These are phyloP conservation scores for Cacoxenus indagator DNA, from an alignment of 2,888 invertebrate species.

Conservation along the genomic window DNA sequence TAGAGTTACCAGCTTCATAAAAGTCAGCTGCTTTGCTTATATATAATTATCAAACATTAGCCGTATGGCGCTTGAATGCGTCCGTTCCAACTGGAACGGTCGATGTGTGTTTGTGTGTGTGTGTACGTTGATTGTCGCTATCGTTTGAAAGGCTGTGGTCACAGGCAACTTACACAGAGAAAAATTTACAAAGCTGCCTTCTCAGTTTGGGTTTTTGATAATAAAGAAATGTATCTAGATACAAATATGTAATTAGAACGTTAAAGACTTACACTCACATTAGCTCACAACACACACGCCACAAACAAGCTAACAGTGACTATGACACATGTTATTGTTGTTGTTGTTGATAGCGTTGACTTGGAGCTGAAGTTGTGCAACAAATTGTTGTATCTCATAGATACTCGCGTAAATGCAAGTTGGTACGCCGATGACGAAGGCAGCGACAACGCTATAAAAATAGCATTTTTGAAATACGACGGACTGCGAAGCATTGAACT, in stretches of 20 bases:
- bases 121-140: too few species aligned
- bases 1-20: background rate
- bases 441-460: background rate
- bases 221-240: background rate
- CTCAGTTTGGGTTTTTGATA: background rate
- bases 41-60: conserved; percentile 61
- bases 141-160: too few species aligned
- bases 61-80: conserved; percentile 58
- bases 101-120: conserved; percentile 1
- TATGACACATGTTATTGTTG: too few species aligned
- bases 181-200: conserved; percentile 6
- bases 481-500: too few species aligned
- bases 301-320: background rate
- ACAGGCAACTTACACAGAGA: background rate
- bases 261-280: background rate
- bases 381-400: too few species aligned
- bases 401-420: too few species aligned
- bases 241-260: conserved; percentile 6
- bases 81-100: conserved; percentile 28
- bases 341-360: background rate
- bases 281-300: conserved; percentile 3
- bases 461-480: background rate
- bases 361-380: background rate
- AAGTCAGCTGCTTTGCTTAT: conserved; percentile 22
- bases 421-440: too few species aligned